These are phyloP conservation scores for Pyrrhia umbra DNA, from an alignment of 2,888 invertebrate genomes.

Conservation along the genomic window DNA sequence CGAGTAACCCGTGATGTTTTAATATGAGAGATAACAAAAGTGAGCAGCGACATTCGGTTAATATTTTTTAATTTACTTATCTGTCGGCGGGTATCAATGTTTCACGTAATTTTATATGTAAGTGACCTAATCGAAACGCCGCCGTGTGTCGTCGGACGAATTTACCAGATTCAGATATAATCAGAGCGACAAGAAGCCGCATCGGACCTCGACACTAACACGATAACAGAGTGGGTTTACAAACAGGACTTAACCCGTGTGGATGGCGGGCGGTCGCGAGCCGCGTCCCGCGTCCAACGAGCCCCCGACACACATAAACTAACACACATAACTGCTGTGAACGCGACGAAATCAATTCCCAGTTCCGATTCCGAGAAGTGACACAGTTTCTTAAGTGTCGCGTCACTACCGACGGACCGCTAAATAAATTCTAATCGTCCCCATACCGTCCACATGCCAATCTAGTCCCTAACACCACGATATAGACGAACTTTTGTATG, in stretches of 20 bases:
- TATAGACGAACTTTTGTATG: conserved; percentile 78
- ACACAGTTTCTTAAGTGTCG: conserved; percentile 90
- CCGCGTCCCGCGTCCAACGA: conserved; percentile 54
- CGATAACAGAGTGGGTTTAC: conserved; percentile 82
- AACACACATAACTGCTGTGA: conserved; percentile 86
- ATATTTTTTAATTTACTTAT: conserved; percentile 74
- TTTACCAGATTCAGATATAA: conserved; percentile 87
- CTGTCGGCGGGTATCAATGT: conserved; percentile 76
- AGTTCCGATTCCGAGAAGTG: conserved; percentile 89
- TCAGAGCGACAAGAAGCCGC: conserved; percentile 85
- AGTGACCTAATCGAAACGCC: conserved; percentile 82
- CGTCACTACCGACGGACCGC: conserved; percentile 89
- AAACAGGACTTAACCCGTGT: conserved; percentile 73
- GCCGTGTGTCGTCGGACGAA: conserved; percentile 81
- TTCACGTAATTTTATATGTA: conserved; percentile 82
- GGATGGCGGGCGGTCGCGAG: conserved; percentile 58
- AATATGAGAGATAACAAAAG: conserved; percentile 64
- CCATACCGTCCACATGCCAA: conserved; percentile 76
- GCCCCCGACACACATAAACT: conserved; percentile 81
- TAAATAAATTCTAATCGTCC: conserved; percentile 88
- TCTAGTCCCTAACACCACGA: conserved; percentile 81
- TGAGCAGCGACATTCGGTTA: conserved; percentile 56
- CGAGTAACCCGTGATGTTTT: conserved; percentile 44
- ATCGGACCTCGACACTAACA: conserved; percentile 77
- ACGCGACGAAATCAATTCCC: conserved; percentile 89